A percentile compares a stretch with the other conserved stretches of the same genome.
Evolutionary conservation across 1,140 invertebrate genomes (phyloP).

Genomic region (Zaprionus africanus): DNA sequence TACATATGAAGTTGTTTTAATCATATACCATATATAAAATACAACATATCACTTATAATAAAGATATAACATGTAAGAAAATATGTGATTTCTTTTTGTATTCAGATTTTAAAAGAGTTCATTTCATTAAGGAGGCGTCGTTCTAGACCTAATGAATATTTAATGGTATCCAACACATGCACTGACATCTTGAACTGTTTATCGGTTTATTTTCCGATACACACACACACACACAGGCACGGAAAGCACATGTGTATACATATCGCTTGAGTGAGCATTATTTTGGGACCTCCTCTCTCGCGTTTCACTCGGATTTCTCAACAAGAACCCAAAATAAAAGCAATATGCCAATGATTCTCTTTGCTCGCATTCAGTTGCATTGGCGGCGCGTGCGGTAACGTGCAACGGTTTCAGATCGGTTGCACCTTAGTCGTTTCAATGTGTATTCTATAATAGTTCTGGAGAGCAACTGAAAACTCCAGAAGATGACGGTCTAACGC

Average conservation of each 20-base stretch:
- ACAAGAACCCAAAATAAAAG: constrained; percentile 70
- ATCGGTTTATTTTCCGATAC: constrained; percentile 1
- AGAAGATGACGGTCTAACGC: constrained; percentile 44
- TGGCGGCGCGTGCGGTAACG: constrained; percentile 66
- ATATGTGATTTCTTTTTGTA: not conserved
- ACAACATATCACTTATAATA: constrained; percentile 15
- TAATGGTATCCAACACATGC: not conserved
- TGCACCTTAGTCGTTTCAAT: constrained; percentile 43
- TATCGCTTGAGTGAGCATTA: constrained; percentile 63
- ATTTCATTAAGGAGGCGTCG: not conserved
- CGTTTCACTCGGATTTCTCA: constrained; percentile 36
- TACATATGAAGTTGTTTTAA: constrained; percentile 36
- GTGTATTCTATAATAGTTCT: constrained; percentile 7
- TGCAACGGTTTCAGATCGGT: constrained; percentile 63
- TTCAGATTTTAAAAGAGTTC: not conserved
- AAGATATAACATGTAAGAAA: constrained; percentile 17
- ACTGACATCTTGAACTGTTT: constrained; percentile 1
- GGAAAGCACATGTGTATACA: constrained; percentile 33
- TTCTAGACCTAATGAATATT: not conserved
- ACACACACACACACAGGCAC: not conserved
- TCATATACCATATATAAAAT: constrained; percentile 21
- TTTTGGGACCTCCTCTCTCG: constrained; percentile 25
- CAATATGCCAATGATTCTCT: constrained; percentile 26
- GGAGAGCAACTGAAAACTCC: constrained; percentile 26
- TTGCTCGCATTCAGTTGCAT: constrained; percentile 68